Conservation (phyloP, 1,140 invertebrate genomes). For the Rhizoglyphus robini region DNA sequence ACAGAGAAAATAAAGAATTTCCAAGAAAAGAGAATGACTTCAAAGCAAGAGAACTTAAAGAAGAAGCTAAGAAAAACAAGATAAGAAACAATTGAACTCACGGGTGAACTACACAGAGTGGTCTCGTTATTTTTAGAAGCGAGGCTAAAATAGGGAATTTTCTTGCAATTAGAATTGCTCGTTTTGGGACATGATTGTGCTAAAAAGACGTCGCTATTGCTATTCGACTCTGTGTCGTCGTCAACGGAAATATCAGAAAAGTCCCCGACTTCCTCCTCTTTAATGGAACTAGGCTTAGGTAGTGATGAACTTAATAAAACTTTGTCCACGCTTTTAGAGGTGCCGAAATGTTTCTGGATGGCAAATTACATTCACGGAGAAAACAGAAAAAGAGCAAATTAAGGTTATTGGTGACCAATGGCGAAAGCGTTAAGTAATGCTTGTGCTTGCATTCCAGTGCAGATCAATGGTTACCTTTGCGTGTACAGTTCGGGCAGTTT, state of each 20-base stretch:
- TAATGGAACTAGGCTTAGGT: conserved; percentile 17
- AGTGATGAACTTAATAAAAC: conserved; percentile 13
- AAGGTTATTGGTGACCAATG: neutral
- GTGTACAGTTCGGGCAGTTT: conserved; percentile 57
- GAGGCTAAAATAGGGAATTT: neutral
- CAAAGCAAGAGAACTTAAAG: neutral
- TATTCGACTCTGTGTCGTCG: conserved; percentile 6
- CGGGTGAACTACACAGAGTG: neutral
- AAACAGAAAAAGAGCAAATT: neutral
- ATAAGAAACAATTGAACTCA: neutral
- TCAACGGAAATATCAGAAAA: neutral
- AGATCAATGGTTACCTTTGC: conserved; percentile 5
- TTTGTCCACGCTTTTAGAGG: conserved; percentile 16
- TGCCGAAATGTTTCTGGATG: conserved; percentile 1
- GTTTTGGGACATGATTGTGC: neutral
- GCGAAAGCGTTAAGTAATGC: neutral
- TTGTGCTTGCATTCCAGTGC: no score
- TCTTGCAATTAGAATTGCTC: neutral
- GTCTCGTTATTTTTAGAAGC: neutral
- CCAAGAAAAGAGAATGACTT: neutral
- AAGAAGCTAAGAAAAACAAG: neutral
- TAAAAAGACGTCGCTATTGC: conserved; percentile 2
- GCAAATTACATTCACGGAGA: neutral
- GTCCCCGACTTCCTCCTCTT: conserved; percentile 19
- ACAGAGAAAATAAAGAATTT: conserved; percentile 1